Conservation (phyloP, 2,797 vertebrate species). For the Artibeus lituratus region DNA sequence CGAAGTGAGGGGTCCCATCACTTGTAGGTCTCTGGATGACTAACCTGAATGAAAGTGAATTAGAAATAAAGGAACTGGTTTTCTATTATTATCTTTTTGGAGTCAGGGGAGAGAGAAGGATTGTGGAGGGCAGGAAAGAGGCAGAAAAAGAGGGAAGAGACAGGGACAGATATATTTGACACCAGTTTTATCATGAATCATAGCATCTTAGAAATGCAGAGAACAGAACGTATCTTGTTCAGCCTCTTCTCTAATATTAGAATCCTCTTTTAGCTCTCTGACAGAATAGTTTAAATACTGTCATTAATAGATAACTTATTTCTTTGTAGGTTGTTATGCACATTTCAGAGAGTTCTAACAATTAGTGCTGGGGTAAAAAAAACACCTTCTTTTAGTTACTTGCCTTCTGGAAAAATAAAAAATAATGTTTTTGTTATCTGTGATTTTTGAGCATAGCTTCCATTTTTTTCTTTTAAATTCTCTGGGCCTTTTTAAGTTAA, state of each 20-base stretch:
- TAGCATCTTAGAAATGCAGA: neutral
- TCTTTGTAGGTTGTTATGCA: constrained; percentile 18
- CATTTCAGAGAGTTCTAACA: constrained; percentile 3
- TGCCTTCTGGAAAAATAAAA: neutral
- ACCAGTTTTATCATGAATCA: neutral
- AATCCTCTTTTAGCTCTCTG: neutral
- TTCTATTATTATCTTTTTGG: neutral
- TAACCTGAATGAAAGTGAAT: neutral
- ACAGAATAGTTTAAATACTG: constrained; percentile 27
- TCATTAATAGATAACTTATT: neutral
- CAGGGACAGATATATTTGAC: neutral
- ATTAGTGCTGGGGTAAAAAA: neutral
- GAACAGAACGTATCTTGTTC: neutral
- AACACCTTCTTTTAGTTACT: neutral
- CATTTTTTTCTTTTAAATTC: neutral
- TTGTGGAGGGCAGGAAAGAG: neutral
- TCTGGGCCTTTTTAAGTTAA: neutral
- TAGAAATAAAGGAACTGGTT: neutral
- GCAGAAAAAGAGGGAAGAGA: neutral
- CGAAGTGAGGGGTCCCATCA: neutral
- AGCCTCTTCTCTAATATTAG: neutral
- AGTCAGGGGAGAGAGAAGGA: neutral
- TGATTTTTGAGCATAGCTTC: neutral
- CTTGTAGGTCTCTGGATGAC: neutral
- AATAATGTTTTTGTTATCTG: neutral